Evolutionary conservation across 2,113 vertebrate genomes (phyloP), one percentile per base, ranked within the genome.

Genomic region (Oreochromis tanganicae): DNA sequence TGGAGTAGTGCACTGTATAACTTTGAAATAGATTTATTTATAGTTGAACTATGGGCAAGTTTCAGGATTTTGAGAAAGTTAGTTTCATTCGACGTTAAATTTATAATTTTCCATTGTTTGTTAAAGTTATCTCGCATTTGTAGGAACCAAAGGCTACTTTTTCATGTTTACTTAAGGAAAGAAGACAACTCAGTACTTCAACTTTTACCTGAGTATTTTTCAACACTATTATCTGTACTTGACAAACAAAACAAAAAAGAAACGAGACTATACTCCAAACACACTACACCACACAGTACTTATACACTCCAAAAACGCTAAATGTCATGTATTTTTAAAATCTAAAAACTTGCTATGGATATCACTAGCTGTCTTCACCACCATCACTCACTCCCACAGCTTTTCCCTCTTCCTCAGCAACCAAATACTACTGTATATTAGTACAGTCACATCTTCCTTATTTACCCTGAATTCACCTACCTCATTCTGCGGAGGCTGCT

Each of bases 401-500:
- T 66, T 66, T 36, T 12, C 61, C 32, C 17, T n/a, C 32, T 36
- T 66, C 61, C 17, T 66, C 17, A 66, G 61, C 61, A 66, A 66
- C 32, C 61, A 66, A 36, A 66, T 68, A 21, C 4, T 68, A 21
- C 17, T 38, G 78, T 34, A 21, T 9, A 80, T 73, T 73, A 73
- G 38, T 27, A 16, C 21, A 73, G 38, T 73, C 66, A 46, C 5
- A 1, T 43, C 66, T 46, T 73, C 38, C 38, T 73, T 38, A 27
- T 73, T 73, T 16, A 38, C 21, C 32, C 29, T 21, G 19, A 52
- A 11, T 32, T 56, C 12, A 41, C 95, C 92, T 52, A 98, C 98
- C 98, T 97, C 94, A 99, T 96, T 5, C 92, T 94, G 2, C 96
- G 92, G 56, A 99, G 96, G 3, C 94, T 93, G 73, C 95, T 95